Evolutionary conservation across 2,888 invertebrate genomes (phyloP).

Genomic region (Brassicogethes aeneus): DNA sequence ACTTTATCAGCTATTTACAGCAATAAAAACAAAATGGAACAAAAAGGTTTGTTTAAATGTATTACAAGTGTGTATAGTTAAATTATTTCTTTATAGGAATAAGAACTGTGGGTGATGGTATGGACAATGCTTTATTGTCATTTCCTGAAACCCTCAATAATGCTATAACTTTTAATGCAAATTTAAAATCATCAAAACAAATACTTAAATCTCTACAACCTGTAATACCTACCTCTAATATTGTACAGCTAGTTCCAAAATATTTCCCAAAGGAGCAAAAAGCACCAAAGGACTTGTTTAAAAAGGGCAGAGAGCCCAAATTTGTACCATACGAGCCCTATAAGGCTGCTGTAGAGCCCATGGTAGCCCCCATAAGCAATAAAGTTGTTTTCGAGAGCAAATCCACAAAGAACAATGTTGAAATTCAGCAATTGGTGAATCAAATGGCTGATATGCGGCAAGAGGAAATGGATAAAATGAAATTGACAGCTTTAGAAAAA

Average conservation of each 20-base stretch:
- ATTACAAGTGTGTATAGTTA: too few species aligned
- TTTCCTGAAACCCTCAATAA: conserved; percentile 40
- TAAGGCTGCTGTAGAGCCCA: conserved; percentile 74
- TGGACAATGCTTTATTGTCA: conserved; percentile 38
- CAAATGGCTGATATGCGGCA: conserved; percentile 65
- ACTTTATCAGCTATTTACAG: too few species aligned
- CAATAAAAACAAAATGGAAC: too few species aligned
- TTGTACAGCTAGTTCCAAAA: conserved; percentile 54
- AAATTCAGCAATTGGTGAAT: conserved; percentile 51
- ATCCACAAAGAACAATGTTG: conserved; percentile 39
- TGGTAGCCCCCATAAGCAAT: conserved; percentile 47
- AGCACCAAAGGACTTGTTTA: conserved; percentile 43
- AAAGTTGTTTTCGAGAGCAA: conserved; percentile 30
- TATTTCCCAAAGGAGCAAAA: conserved; percentile 50
- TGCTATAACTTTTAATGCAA: conserved; percentile 25
- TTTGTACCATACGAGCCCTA: conserved; percentile 87
- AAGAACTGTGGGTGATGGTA: conserved; percentile 70
- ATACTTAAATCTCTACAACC: conserved; percentile 30
- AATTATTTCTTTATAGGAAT: too few species aligned
- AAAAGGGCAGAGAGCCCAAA: conserved; percentile 60
- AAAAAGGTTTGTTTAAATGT: too few species aligned
- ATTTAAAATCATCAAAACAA: conserved; percentile 23
- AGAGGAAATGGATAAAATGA: conserved; percentile 48
- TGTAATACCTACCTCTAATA: conserved; percentile 44
- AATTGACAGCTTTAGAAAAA: conserved; percentile 37